A percentile compares a stretch with the other conserved stretches of the same genome.
phyloP scores from a whole-genome alignment of 2,888 invertebrate species.

The Rhagonycha lutea region DNA sequence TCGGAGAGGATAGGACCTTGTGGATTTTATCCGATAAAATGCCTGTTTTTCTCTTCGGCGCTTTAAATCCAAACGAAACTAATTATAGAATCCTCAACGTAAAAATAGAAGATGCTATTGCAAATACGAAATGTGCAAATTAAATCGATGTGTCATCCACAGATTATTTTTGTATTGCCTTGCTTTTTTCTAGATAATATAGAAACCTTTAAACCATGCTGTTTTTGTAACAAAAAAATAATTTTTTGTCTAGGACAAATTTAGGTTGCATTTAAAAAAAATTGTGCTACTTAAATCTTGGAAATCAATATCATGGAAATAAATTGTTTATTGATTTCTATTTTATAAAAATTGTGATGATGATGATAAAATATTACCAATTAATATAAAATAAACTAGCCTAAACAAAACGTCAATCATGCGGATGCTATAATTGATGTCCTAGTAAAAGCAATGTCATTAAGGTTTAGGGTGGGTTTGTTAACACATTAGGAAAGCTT shows the following conservation, averaged over 20 bases:
- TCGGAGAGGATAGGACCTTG: slow-evolving; percentile 64
- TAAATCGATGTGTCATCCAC: background rate
- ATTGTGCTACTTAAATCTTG: background rate
- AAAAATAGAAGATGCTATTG: slow-evolving; percentile 52
- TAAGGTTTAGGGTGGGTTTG: slow-evolving; percentile 12
- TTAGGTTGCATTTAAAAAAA: background rate
- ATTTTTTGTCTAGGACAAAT: background rate
- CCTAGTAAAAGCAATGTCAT: slow-evolving; percentile 3
- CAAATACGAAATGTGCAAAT: slow-evolving; percentile 15
- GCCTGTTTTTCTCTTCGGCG: slow-evolving; percentile 71
- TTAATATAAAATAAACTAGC: background rate
- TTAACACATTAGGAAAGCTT: slow-evolving; percentile 8
- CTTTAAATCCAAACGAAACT: slow-evolving; percentile 66
- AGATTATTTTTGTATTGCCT: background rate
- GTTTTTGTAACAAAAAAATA: background rate
- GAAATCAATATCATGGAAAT: background rate
- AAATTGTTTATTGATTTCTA: background rate
- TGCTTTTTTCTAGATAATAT: background rate
- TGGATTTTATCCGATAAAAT: slow-evolving; percentile 81
- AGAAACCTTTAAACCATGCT: background rate
- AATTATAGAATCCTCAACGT: slow-evolving; percentile 65
- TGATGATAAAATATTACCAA: background rate
- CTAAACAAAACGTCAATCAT: background rate
- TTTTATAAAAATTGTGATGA: background rate
- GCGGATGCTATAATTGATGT: slow-evolving; percentile 7